Evolutionary conservation across 2,113 vertebrate species (phyloP), one percentile per base, ranked within the genome.

Genomic region (Trematocara zebra): DNA sequence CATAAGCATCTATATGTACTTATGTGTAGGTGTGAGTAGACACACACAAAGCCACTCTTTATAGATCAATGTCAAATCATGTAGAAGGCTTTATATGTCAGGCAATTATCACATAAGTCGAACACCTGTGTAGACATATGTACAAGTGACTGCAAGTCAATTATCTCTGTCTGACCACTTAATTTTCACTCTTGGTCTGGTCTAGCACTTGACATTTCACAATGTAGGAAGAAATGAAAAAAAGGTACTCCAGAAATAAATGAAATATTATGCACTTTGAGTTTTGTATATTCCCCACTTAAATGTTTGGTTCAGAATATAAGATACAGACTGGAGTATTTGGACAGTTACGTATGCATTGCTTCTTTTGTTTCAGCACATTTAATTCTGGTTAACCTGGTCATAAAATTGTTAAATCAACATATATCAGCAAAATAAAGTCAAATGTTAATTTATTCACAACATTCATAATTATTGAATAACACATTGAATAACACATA

Each of bases 101-200:
- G 57, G 85, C 87, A 93, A 93, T 94, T 93, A 93, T 93, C 92
- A 90, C 92, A 80, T 80, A 53, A 47, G 44, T 72, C 3, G 8
- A 40, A 82, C 74, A 81, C 79, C 51, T 80, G 86, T 82, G 64
- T 74, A 80, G 83, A 83, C 54, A 51, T 67, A 74, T 74, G 23
- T 47, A 87, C 17, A 57, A 81, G 69, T 42, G 80, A 84, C 80
- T 54, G 40, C n/a, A 37, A 93, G 88, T 84, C 92, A 89, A 91
- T 93, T 92, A 92, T 90, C 85, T n/a, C 54, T 47, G 80, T 87
- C 59, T 78, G 78, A 56, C 81, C 26, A 47, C 81, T 88, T 91
- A 5, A 94, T 93, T 93, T 90, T 80, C 89, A 84, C 92, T 87
- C 52, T 78, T 61, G 76, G 42, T 81, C 82, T 81, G 53, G 85